A percentile compares a stretch with the other conserved stretches of the same genome.
Evolutionary conservation across 2,113 vertebrate genomes (phyloP).

Genomic region (Catharus fuscescens): DNA sequence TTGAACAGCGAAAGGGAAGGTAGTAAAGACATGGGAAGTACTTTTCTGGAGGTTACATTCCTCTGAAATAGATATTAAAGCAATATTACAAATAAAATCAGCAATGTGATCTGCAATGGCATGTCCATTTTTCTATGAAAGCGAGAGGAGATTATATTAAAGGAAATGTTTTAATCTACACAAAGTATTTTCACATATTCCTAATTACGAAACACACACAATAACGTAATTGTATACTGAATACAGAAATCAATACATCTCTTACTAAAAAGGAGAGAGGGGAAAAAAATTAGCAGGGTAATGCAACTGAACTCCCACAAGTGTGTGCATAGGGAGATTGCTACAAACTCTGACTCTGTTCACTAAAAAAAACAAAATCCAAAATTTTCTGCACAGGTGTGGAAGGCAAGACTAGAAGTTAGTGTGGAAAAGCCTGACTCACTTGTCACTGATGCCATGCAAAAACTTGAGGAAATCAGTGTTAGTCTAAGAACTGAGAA

Average conservation of each 20-base stretch:
- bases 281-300: neutral
- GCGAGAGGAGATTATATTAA: conserved; percentile 38
- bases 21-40: conserved; percentile 26
- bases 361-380: neutral
- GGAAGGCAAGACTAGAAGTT: conserved; percentile 9
- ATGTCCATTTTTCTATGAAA: conserved; percentile 22
- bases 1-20: neutral
- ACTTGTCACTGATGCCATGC: neutral
- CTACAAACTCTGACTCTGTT: conserved; percentile 19
- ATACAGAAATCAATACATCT: conserved; percentile 49
- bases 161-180: conserved; percentile 54
- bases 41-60: conserved; percentile 57
- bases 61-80: conserved; percentile 55
- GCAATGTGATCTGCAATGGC: conserved; percentile 5
- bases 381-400: neutral
- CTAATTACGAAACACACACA: conserved; percentile 42
- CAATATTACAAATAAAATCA: conserved; percentile 54
- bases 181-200: conserved; percentile 35
- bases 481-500: neutral
- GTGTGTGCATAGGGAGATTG: neutral
- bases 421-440: neutral
- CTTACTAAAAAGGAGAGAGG: conserved; percentile 24
- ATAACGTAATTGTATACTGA: conserved; percentile 51
- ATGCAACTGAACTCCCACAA: conserved; percentile 4
- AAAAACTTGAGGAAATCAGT: neutral